Conservation (phyloP, 1,140 invertebrate species). For the Bicyclus anynana region DNA sequence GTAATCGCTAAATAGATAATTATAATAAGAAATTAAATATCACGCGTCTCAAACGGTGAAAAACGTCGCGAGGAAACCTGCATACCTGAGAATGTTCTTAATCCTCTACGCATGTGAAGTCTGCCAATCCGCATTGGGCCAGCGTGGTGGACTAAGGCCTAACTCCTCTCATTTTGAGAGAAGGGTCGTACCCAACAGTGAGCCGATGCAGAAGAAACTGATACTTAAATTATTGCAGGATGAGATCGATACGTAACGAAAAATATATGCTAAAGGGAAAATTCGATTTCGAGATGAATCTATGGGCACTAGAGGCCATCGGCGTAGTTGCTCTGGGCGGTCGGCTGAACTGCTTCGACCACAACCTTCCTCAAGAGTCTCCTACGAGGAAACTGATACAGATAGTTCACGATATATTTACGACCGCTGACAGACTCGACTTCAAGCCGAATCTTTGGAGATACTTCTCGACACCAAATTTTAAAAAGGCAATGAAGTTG, state of each 20-base stretch:
- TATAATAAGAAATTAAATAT: too few species aligned
- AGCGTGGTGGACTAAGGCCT: too few species aligned
- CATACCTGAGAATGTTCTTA: too few species aligned
- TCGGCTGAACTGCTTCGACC: conserved; percentile 80
- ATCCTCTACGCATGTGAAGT: too few species aligned
- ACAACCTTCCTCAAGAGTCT: conserved; percentile 72
- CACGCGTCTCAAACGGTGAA: too few species aligned
- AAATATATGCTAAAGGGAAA: conserved; percentile 77
- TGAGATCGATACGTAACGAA: conserved; percentile 42
- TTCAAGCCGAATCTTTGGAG: conserved; percentile 81
- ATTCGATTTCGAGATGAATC: conserved; percentile 79
- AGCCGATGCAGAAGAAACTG: too few species aligned
- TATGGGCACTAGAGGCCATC: conserved; percentile 82
- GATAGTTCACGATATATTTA: conserved; percentile 79
- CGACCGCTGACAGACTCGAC: conserved; percentile 78
- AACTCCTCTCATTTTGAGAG: too few species aligned
- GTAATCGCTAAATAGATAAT: too few species aligned
- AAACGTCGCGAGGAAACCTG: too few species aligned
- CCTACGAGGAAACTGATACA: conserved; percentile 79
- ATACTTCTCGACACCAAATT: conserved; percentile 78
- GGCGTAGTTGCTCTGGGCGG: conserved; percentile 80
- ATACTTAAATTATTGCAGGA: too few species aligned
- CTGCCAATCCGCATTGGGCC: too few species aligned
- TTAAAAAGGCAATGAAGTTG: conserved; percentile 74
- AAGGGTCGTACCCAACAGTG: too few species aligned